Evolutionary conservation across 2,888 invertebrate genomes (phyloP).

Genomic region (Lucinisca nassula): DNA sequence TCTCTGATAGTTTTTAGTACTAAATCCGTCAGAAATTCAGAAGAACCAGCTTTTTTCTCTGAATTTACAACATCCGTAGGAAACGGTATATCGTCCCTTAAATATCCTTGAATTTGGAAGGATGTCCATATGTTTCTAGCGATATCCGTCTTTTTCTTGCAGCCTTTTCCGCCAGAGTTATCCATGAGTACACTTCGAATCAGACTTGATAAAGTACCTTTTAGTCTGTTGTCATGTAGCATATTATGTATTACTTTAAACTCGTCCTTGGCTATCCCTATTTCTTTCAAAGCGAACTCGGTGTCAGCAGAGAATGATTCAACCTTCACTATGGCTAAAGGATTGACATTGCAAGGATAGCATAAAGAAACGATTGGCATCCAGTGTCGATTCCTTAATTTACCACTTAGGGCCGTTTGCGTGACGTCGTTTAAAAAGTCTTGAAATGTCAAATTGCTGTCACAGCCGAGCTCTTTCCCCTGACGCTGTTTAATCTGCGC

Average conservation of each 20-base stretch:
- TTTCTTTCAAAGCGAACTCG: conserved; percentile 7
- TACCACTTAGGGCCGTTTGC: neutral
- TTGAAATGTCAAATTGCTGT: conserved; percentile 23
- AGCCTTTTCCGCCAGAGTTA: neutral
- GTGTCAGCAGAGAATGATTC: conserved; percentile 50
- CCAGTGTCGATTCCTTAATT: conserved; percentile 35
- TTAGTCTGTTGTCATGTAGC: conserved; percentile 27
- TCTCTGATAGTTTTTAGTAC: conserved; percentile 3
- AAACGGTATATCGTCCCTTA: neutral
- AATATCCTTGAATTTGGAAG: conserved; percentile 34
- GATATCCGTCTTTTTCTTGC: neutral
- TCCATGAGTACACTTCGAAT: neutral
- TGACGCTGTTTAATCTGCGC: neutral
- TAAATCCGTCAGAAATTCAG: neutral
- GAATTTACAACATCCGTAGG: neutral
- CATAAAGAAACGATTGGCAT: conserved; percentile 35
- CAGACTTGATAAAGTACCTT: conserved; percentile 19
- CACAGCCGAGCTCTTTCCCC: neutral
- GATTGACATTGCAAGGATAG: conserved; percentile 36
- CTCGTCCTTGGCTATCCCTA: neutral
- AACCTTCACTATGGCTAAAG: conserved; percentile 32
- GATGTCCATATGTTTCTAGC: conserved; percentile 10
- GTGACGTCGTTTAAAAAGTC: conserved; percentile 35
- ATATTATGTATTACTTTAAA: neutral
- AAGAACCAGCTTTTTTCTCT: neutral